Evolutionary conservation across 1,140 invertebrate species (phyloP), one percentile per base, ranked within the genome.

Genomic region (Penaeus chinensis): DNA sequence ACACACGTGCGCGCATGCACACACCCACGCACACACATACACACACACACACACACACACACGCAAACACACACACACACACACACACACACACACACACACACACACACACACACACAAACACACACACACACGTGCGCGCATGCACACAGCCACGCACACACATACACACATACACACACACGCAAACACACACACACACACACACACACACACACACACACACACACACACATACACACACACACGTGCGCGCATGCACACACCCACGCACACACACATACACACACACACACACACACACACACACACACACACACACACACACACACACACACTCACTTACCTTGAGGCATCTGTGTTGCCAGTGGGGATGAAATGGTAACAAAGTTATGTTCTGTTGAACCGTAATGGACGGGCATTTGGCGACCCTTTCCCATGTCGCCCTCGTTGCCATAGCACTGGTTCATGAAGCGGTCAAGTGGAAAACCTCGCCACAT

Each of bases 351-450:
- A 2, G 98, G 98, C 93, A 99, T 95, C 93, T 99, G 99, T 4
- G 99, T 99, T 8, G 95, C 95, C 92, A 99, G 93, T 1, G 98
- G 96, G 90, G 98, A 99, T 16, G 98, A 99, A 90, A 99, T 96
- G 0, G 99, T 99, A 0, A 99, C 95, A 93, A 99, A 99, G 93
- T 98, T 97, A 0, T 96, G 93, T 32, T 96, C 94, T 91, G 37
- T 47, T 61, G 94, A 95, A 5, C 97, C 97, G 93, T 98, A 98
- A 92, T 98, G 97, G 11, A 99, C 96, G 0, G 98, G 98, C 98
- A 99, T 99, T 93, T 99, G 98, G 90, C 95, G 94, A 8, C 98
- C 98, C 92, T 97, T 97, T n/a, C 95, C 96, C n/a, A 93, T 89
- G 92, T 99, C 98, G 66, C 96, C 94, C 71, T 92, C 91, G 93